phyloP scores from a whole-genome alignment of 2,797 vertebrate genomes.

The Ceryle rudis region DNA sequence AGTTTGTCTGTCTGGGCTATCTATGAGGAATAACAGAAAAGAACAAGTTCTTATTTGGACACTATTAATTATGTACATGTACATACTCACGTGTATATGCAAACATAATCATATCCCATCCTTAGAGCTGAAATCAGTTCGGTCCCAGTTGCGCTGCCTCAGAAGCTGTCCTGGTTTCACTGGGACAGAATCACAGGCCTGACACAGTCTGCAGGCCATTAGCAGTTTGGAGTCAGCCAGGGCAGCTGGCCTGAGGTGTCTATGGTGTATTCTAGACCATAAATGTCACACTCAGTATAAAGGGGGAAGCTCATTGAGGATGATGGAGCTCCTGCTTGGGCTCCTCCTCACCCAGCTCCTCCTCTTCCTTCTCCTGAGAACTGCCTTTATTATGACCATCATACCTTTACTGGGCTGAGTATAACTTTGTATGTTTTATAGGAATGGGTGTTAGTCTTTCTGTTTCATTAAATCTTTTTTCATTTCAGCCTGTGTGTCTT shows the following conservation, averaged over 20 bases:
- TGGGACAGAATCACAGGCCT: not conserved
- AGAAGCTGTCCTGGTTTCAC: not conserved
- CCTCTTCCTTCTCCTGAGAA: not conserved
- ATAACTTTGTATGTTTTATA: no score
- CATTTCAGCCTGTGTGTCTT: not conserved
- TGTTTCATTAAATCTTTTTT: not conserved
- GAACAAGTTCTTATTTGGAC: not conserved
- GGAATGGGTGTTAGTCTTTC: not conserved
- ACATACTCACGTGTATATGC: no score
- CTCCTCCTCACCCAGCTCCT: not conserved
- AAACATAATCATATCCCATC: not conserved
- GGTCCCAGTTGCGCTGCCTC: not conserved
- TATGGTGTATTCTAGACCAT: not conserved
- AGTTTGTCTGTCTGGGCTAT: not conserved
- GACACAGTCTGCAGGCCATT: not conserved
- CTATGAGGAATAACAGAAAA: not conserved
- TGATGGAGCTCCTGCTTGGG: not conserved
- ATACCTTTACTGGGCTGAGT: not conserved
- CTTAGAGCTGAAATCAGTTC: not conserved
- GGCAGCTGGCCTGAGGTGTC: not conserved
- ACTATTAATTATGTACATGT: not conserved
- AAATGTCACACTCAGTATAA: not conserved
- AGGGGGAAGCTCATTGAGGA: not conserved
- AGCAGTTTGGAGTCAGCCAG: not conserved
- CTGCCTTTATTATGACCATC: not conserved